Conservation (phyloP, 2,797 vertebrate species). For the Chrysolophus pictus region DNA sequence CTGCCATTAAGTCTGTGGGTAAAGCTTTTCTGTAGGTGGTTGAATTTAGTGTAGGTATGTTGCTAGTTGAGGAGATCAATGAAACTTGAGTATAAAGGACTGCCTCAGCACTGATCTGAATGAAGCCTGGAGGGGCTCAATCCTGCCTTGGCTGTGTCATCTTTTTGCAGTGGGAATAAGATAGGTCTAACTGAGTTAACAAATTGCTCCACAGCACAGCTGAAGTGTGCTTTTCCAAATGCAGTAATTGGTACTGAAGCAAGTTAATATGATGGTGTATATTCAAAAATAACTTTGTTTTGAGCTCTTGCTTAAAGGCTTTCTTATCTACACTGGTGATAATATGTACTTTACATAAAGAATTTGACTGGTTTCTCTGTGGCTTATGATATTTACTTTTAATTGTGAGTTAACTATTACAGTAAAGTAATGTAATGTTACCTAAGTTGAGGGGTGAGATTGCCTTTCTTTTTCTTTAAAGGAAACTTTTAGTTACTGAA, state of each 20-base stretch:
- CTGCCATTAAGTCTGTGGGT: not conserved
- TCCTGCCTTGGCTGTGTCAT: not conserved
- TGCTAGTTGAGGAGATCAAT: not conserved
- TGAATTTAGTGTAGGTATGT: not conserved
- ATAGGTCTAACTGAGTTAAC: not conserved
- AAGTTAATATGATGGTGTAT: not conserved
- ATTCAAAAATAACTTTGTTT: conserved; percentile 35
- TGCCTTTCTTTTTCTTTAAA: not conserved
- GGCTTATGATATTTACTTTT: conserved; percentile 26
- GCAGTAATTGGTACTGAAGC: not conserved
- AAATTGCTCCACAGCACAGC: not conserved
- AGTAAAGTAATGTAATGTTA: not conserved
- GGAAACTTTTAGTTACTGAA: not conserved
- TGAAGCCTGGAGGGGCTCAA: not conserved
- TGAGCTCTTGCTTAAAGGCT: conserved; percentile 16
- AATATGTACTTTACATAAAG: conserved; percentile 20
- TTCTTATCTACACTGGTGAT: conserved; percentile 36
- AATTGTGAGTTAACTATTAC: not conserved
- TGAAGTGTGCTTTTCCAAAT: not conserved
- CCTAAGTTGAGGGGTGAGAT: not conserved
- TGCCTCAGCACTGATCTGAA: not conserved
- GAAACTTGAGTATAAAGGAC: not conserved
- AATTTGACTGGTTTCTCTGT: conserved; percentile 30
- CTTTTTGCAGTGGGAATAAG: not conserved
- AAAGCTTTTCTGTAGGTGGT: not conserved